Base-by-base conservation (phyloP, 2,113 vertebrate species). In the Eleginops maclovinus region DNA sequence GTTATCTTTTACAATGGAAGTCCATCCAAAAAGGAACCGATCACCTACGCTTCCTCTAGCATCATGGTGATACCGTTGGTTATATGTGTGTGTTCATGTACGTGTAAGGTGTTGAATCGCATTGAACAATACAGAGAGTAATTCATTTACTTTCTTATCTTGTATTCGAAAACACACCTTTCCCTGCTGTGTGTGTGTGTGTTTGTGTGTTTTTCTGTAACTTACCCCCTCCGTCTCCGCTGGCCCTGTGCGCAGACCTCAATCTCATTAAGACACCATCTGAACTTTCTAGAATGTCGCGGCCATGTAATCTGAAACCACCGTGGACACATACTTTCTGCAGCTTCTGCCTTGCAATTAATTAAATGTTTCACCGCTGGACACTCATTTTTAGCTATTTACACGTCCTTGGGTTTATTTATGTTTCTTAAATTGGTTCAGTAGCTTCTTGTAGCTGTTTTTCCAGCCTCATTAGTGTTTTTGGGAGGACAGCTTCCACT, bases 271-370 rank as follows among this genome's bases (percentile, higher is more conserved):
- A 75, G 83, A 84, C 6, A 67, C 75, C 31, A 79, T 90, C 79
- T 89, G 88, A 90, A 90, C 83, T 89, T 86, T 89, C 79, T 75
- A 86, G 88, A 91, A 90, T 91, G 85, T 89, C 90, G 82, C 3
- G 14, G 69, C 61, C 54, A 54, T 60, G 88, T 86, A 86, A 90
- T 76, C 78, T 77, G 85, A 90, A 69, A 24, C 75, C 47, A 24
- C 53, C 2, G 24, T 1, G 2, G 61, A 69, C n/a, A 19, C 17
- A n/a, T n/a, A 69, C 72, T 78, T 68, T 51, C 75, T 72, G 75
- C 72, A n/a, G 62, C 47, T 8, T 36, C 31, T 54, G 63, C 28
- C 54, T 68, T 56, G 61, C 43, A n/a, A n/a, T n/a, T n/a, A n/a
- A n/a, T n/a, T 62, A 54, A 26, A 22, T 31, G 55, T 41, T 87